These are phyloP conservation scores for Papilio demoleus DNA, from an alignment of 2,888 invertebrate species.

Conservation along the genomic window DNA sequence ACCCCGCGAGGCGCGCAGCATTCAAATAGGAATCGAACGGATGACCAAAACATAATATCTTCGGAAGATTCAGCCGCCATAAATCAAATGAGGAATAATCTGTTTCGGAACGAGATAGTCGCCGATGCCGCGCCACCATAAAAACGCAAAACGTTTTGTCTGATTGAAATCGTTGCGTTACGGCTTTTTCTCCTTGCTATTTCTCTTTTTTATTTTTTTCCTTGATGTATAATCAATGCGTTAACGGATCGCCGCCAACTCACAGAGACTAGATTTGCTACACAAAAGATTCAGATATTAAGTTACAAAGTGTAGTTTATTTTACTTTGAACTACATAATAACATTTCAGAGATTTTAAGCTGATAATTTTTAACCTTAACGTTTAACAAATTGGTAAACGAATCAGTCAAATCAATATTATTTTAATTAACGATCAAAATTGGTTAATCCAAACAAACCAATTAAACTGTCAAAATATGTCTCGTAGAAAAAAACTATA, in stretches of 20 bases:
- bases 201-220: conserved; percentile 80
- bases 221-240: conserved; percentile 83
- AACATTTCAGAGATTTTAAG: background rate
- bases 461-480: conserved; percentile 71
- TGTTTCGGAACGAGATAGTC: conserved; percentile 83
- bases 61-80: conserved; percentile 82
- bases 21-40: conserved; percentile 84
- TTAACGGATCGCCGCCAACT: conserved; percentile 79
- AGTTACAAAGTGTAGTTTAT: conserved; percentile 81
- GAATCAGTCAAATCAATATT: conserved; percentile 34
- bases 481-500: conserved; percentile 62
- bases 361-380: background rate
- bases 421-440: conserved; percentile 44
- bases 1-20: conserved; percentile 81
- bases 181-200: conserved; percentile 74
- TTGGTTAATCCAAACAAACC: conserved; percentile 65
- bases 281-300: conserved; percentile 82
- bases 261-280: conserved; percentile 78
- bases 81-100: conserved; percentile 85
- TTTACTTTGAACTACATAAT: conserved; percentile 78
- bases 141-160: conserved; percentile 83
- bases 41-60: conserved; percentile 84
- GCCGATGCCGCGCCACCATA: conserved; percentile 77
- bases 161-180: conserved; percentile 81
- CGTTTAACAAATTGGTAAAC: no score